A percentile compares a stretch with the other conserved stretches of the same genome.
Evolutionary conservation across 1,140 invertebrate genomes (phyloP).

Genomic region (Amyelois transitella): DNA sequence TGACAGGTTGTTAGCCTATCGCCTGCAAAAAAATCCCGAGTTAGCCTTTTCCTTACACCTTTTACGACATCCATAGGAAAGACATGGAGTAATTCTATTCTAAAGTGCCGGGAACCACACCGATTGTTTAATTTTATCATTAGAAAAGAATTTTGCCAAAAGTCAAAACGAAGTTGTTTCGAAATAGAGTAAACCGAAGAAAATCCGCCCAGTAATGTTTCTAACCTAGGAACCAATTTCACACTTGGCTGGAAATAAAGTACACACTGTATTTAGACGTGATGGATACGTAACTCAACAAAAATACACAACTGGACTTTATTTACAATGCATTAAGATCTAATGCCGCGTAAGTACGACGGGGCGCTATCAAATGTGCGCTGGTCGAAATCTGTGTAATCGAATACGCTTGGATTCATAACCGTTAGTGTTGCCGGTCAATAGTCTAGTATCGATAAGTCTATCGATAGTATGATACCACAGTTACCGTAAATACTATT

Average conservation of each 20-base stretch:
- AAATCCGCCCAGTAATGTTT: neutral
- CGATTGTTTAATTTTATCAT: no score
- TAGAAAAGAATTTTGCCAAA: no score
- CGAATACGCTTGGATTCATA: constrained; percentile 37
- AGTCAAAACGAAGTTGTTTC: neutral
- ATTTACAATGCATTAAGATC: neutral
- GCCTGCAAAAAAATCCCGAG: no score
- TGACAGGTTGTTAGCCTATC: no score
- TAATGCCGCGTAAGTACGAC: neutral
- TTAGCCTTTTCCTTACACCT: no score
- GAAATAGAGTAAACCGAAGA: neutral
- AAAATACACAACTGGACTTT: neutral
- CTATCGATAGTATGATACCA: no score
- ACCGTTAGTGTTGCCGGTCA: no score
- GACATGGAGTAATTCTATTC: no score
- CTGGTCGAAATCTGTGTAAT: constrained; percentile 28
- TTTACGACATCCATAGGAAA: no score
- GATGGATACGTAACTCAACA: constrained; percentile 1
- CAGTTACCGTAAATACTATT: no score
- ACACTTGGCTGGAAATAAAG: constrained; percentile 4
- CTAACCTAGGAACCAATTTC: constrained; percentile 6
- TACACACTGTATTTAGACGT: constrained; percentile 1
- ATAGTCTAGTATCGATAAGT: no score
- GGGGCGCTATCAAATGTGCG: constrained; percentile 2
- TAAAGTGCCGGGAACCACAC: no score